phyloP scores from a whole-genome alignment of 2,113 vertebrate genomes.

The Phalacrocorax carbo region DNA sequence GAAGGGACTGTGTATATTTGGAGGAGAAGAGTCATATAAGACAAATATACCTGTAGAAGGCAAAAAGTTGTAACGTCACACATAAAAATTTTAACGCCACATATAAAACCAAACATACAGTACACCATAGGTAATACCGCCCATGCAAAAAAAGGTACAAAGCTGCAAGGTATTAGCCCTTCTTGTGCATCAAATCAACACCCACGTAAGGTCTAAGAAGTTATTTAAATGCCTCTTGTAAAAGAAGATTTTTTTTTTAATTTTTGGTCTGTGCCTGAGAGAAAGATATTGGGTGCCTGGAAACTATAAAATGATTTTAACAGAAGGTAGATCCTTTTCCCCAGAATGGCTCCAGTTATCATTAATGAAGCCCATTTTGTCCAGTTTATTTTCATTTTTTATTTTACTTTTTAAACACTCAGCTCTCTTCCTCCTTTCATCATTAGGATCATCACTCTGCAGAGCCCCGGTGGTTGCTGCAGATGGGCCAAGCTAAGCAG shows the following conservation, averaged over 20 bases:
- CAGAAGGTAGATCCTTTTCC: not conserved
- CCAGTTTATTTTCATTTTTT: not conserved
- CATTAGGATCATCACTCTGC: accelerated
- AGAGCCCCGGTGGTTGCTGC: not conserved
- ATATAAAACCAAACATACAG: not conserved
- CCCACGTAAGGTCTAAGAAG: not conserved
- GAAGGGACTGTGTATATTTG: not conserved
- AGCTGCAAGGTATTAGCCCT: not conserved
- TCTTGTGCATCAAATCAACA: not conserved
- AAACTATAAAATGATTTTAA: not conserved
- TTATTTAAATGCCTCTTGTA: not conserved
- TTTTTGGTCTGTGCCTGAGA: not conserved
- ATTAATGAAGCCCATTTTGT: not conserved
- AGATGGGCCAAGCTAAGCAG: not conserved
- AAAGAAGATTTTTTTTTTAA: not conserved
- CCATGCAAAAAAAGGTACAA: not conserved
- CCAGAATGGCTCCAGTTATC: not conserved
- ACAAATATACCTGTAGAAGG: not conserved
- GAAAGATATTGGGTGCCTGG: not conserved
- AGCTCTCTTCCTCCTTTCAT: not conserved
- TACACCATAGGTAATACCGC: accelerated
- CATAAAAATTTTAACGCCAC: not conserved
- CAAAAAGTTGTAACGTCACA: accelerated
- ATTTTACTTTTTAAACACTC: not conserved
- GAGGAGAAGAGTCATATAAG: not conserved